These are phyloP conservation scores for Drosophila melanosoma DNA, from an alignment of 2,888 invertebrate species.

Conservation along the genomic window DNA sequence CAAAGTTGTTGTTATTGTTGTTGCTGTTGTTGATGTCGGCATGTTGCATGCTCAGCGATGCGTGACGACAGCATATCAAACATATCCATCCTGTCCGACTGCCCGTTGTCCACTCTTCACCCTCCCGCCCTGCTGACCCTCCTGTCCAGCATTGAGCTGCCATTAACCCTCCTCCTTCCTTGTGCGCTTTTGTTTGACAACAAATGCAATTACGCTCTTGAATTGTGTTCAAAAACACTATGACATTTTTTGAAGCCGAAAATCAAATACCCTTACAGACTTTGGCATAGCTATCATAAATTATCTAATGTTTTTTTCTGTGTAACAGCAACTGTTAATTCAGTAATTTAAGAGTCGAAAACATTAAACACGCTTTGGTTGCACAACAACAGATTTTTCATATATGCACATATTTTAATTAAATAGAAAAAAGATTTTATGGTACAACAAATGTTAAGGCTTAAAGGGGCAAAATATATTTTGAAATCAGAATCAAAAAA, in stretches of 20 bases:
- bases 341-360: background rate
- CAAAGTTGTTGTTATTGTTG: slow-evolving; percentile 48
- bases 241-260: background rate
- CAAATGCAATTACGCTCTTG: slow-evolving; percentile 72
- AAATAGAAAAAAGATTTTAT: background rate
- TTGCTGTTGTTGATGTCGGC: slow-evolving; percentile 25
- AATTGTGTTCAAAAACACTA: slow-evolving; percentile 58
- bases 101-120: background rate
- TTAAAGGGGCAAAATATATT: background rate
- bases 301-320: background rate
- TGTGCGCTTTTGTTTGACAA: slow-evolving; percentile 61
- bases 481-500: background rate
- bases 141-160: slow-evolving; percentile 27
- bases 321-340: background rate
- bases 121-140: slow-evolving; percentile 8
- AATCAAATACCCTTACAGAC: background rate
- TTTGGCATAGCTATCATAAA: background rate
- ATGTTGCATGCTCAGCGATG: slow-evolving; percentile 75
- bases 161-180: slow-evolving; percentile 2
- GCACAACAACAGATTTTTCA: too few relatives aligned
- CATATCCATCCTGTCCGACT: slow-evolving; percentile 54
- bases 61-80: slow-evolving; percentile 79
- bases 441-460: background rate
- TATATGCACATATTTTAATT: background rate
- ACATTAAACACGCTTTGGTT: too few relatives aligned